Conservation (phyloP, 2,888 invertebrate species). For the Hypsopygia costalis region DNA sequence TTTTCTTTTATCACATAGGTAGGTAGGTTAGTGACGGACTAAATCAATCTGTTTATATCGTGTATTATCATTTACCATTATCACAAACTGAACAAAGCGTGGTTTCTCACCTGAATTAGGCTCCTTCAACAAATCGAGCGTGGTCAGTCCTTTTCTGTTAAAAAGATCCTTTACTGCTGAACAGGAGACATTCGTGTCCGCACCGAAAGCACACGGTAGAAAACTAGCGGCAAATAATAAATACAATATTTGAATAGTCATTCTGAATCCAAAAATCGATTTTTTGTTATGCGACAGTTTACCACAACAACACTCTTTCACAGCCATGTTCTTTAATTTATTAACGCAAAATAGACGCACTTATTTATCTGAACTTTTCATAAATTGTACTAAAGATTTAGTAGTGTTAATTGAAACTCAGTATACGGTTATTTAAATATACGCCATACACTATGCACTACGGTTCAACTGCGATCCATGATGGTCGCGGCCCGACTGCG, state of each 20-base stretch:
- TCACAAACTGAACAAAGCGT: conserved; percentile 43
- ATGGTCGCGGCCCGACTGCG: conserved; percentile 66
- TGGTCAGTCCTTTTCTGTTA: conserved; percentile 70
- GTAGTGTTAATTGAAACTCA: conserved; percentile 30
- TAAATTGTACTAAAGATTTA: conserved; percentile 45
- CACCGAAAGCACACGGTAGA: conserved; percentile 49
- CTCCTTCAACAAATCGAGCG: conserved; percentile 67
- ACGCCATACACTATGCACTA: conserved; percentile 41
- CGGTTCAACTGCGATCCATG: conserved; percentile 68
- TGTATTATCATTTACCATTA: conserved; percentile 50
- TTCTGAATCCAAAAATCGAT: conserved; percentile 76
- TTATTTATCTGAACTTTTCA: conserved; percentile 36
- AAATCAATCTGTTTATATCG: conserved; percentile 26
- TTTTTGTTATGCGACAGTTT: conserved; percentile 74
- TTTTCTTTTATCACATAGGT: conserved; percentile 3
- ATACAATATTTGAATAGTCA: conserved; percentile 69
- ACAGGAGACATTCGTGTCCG: conserved; percentile 68
- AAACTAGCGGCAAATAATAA: conserved; percentile 62
- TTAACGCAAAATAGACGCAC: conserved; percentile 37
- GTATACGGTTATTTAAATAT: conserved; percentile 39
- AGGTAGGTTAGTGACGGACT: conserved; percentile 6
- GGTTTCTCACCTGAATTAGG: conserved; percentile 76
- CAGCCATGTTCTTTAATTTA: conserved; percentile 60
- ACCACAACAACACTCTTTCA: conserved; percentile 74
- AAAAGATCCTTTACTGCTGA: conserved; percentile 73